Evolutionary conservation across 2,888 invertebrate species (phyloP), one percentile per base, ranked within the genome.

Genomic region (Macaria liturata): DNA sequence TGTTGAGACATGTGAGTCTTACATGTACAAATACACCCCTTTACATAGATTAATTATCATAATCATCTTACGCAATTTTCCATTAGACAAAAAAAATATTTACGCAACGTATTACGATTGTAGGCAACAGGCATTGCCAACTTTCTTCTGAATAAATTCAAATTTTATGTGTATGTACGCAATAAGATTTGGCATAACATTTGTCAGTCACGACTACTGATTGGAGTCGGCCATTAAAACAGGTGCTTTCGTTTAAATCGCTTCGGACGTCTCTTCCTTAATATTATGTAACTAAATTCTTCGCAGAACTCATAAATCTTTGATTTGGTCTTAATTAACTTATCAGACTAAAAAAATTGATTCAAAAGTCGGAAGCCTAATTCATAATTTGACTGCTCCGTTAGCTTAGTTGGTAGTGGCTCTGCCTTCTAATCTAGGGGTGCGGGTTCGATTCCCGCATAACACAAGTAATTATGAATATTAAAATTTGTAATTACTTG

Each of bases 191-290:
- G 66, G 62, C 72, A 71, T 67, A 72, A 72, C 69, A 70, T 66
- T 55, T 56, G 69, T 68, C 57, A 62, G 62, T 57, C 75, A 75
- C 71, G 74, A 71, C 65, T 67, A 63, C 59, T 70, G 64, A 80
- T 80, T 76, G 62, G 75, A 64, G 58, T 70, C 71, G 72, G 64
- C 50, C 55, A 66, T 67, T 66, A 65, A 45, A 59, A 54, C 51
- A 55, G 65, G 64, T 76, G 78, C 73, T 75, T 76, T 79, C 73
- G 57, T 80, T 80, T 75, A 71, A 75, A 80, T 71, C 64, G 70
- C 65, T 74, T 72, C 74, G 65, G 70, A 67, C 67, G 68, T 59
- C 51, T 57, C 40, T 57, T 57, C 32, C 58, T 58, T 54, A 20
- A 4, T 59, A 4, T 59, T 59, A 51, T 34, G 44, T 51, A 59